Evolutionary conservation across 2,113 vertebrate genomes (phyloP).

Genomic region (Sphyrna mokarran): DNA sequence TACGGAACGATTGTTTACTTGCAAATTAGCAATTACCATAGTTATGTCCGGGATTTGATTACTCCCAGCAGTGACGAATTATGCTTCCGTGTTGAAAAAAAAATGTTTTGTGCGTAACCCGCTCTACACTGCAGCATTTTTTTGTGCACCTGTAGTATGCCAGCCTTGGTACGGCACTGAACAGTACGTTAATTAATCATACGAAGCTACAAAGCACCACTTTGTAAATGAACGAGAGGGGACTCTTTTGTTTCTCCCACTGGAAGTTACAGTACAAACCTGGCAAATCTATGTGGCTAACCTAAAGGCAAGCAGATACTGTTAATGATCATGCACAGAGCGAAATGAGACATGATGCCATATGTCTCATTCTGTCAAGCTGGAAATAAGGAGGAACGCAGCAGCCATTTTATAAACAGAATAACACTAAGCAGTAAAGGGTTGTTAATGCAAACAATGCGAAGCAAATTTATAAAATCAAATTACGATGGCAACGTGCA

Average conservation of each 20-base stretch:
- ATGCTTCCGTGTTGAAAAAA: neutral
- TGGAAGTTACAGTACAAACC: neutral
- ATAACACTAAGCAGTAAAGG: neutral
- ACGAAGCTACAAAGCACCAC: constrained; percentile 40
- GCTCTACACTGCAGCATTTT: constrained; percentile 1
- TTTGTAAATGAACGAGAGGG: constrained; percentile 37
- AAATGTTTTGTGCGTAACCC: constrained; percentile 3
- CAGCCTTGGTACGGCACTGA: constrained; percentile 44
- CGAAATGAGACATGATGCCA: constrained; percentile 28
- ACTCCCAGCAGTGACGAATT: constrained; percentile 27
- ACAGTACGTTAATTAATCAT: constrained; percentile 56
- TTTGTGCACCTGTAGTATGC: constrained; percentile 36
- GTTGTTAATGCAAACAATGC: constrained; percentile 17
- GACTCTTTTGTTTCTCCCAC: constrained; percentile 38
- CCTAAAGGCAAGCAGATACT: constrained; percentile 8
- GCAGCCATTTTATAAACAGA: constrained; percentile 41
- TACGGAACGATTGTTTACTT: constrained; percentile 20
- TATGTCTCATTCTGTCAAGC: neutral
- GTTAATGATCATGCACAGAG: constrained; percentile 2
- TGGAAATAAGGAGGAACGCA: neutral
- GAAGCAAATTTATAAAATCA: neutral
- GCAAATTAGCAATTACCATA: constrained; percentile 34
- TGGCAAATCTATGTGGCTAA: neutral
- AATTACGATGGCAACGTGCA: neutral
- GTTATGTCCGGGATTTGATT: constrained; percentile 9